These are phyloP conservation scores for Oeneis ivallda DNA, from an alignment of 2,888 invertebrate species.

Conservation along the genomic window DNA sequence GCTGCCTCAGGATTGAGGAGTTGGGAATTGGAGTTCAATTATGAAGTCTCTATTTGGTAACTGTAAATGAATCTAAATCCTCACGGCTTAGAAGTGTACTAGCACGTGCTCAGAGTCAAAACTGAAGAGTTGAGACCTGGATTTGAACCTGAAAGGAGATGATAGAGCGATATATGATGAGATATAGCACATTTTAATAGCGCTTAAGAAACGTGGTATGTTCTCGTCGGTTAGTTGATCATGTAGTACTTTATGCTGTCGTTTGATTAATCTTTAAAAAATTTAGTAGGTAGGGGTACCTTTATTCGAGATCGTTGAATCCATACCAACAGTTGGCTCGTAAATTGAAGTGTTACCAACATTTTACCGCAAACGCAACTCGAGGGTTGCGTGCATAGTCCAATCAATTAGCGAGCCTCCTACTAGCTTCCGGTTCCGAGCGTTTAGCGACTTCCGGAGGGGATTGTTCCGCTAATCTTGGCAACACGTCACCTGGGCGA, in stretches of 20 bases:
- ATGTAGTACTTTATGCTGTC: no score
- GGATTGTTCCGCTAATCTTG: slow-evolving; percentile 47
- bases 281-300: background rate
- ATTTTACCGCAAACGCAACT: slow-evolving; percentile 43
- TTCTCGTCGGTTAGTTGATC: no score
- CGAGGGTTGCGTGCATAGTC: slow-evolving; percentile 63
- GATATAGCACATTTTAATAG: background rate
- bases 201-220: no score
- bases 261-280: no score
- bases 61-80: background rate
- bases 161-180: no score
- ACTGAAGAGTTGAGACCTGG: no score
- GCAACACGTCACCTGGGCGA: slow-evolving; percentile 50
- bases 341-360: slow-evolving; percentile 40
- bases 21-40: no score
- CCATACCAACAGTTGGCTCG: slow-evolving; percentile 42
- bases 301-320: background rate
- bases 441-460: slow-evolving; percentile 76
- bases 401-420: slow-evolving; percentile 77
- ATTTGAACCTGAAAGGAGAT: no score
- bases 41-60: no score
- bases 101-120: no score
- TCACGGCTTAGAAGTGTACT: no score
- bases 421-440: slow-evolving; percentile 76
- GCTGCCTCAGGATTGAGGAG: no score